Conservation (phyloP, 2,888 invertebrate species). For the Tenodera sinensis region DNA sequence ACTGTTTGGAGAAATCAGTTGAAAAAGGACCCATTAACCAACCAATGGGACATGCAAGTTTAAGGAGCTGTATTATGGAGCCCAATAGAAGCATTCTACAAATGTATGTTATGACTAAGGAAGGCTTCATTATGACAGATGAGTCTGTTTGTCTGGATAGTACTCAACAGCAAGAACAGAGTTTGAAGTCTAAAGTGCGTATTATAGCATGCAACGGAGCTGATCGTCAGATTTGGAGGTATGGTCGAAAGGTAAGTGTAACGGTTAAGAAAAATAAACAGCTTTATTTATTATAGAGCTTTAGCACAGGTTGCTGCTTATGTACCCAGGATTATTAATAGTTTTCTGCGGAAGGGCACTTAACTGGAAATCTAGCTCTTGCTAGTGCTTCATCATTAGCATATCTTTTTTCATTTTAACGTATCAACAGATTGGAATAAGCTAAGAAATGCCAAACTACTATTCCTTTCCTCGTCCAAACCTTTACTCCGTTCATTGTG, state of each 20-base stretch:
- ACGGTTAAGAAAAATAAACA: not conserved
- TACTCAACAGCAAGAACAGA: conserved; percentile 45
- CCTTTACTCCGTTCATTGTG: no score
- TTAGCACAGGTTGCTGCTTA: no score
- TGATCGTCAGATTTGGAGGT: conserved; percentile 68
- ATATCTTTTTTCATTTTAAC: no score
- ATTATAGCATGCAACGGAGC: conserved; percentile 69
- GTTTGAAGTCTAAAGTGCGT: conserved; percentile 52
- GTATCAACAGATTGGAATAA: no score
- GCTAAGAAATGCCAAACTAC: no score
- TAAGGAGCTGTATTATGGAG: conserved; percentile 58
- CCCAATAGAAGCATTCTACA: conserved; percentile 58
- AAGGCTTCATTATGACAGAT: conserved; percentile 77
- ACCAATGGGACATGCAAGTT: conserved; percentile 65
- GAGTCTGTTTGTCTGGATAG: conserved; percentile 83
- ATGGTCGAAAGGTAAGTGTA: conserved; percentile 46
- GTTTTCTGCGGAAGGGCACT: no score
- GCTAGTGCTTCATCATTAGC: no score
- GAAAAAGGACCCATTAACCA: conserved; percentile 60
- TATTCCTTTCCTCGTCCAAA: no score
- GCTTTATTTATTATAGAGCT: no score
- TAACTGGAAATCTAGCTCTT: no score
- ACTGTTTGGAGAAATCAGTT: conserved; percentile 63
- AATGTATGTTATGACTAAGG: conserved; percentile 66
- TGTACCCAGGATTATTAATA: no score